Conservation (phyloP, 2,797 vertebrate genomes). For the Neosilurus hyrtlii region DNA sequence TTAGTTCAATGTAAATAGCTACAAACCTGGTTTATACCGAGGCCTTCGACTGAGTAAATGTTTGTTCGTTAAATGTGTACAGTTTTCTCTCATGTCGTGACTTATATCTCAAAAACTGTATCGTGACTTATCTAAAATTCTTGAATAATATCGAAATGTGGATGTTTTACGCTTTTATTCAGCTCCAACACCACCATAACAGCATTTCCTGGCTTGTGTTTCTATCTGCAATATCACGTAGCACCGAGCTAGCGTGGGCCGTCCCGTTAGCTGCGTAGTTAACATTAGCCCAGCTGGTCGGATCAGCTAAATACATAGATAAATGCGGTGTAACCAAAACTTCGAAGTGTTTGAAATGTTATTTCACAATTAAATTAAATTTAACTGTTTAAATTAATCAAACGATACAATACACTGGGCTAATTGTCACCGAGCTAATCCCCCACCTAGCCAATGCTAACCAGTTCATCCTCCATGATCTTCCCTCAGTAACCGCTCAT, state of each 20-base stretch:
- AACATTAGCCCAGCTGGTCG: background rate
- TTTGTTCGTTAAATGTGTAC: background rate
- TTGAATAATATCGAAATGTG: background rate
- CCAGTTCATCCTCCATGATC: slow-evolving; percentile 21
- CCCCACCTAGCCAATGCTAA: background rate
- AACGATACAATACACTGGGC: too few relatives aligned
- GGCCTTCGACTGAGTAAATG: background rate
- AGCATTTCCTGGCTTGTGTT: background rate
- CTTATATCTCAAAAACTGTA: background rate
- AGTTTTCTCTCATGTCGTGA: background rate
- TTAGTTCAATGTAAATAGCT: background rate
- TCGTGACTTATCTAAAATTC: too few relatives aligned
- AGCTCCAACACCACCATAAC: background rate
- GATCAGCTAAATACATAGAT: background rate
- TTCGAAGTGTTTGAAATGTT: background rate
- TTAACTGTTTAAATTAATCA: background rate
- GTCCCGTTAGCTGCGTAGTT: slow-evolving; percentile 26
- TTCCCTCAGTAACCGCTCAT: background rate
- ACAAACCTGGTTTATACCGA: background rate
- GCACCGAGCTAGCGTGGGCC: slow-evolving; percentile 28
- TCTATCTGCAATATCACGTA: background rate
- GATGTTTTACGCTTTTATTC: background rate
- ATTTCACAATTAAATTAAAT: too few relatives aligned
- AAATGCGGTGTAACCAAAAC: background rate
- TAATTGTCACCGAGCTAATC: background rate